Evolutionary conservation across 2,113 vertebrate genomes (phyloP).

Genomic region (Podocnemis expansa): DNA sequence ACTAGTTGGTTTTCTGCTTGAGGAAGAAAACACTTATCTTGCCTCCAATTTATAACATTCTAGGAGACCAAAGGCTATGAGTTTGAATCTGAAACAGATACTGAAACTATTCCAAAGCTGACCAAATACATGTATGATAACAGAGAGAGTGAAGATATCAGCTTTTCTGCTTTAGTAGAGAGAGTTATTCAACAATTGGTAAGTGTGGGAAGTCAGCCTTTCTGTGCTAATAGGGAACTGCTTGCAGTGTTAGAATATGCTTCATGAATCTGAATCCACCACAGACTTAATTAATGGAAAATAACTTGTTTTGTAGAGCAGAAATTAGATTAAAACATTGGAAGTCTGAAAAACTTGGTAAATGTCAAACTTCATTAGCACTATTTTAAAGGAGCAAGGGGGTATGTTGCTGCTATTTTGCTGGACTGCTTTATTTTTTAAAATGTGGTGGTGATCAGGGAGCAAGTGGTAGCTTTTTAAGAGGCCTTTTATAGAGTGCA

Average conservation of each 20-base stretch:
- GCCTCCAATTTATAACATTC: not conserved
- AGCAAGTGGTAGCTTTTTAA: not conserved
- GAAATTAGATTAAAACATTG: slow-evolving; percentile 34
- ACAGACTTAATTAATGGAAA: not conserved
- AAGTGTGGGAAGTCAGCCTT: slow-evolving; percentile 64
- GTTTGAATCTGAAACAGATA: slow-evolving; percentile 97
- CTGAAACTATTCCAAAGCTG: slow-evolving; percentile 95
- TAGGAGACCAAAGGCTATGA: slow-evolving; percentile 94
- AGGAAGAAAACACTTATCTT: not conserved
- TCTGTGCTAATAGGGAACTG: not conserved
- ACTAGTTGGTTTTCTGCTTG: not conserved
- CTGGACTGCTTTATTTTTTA: not conserved
- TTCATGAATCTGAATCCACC: not conserved
- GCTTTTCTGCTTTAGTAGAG: slow-evolving; percentile 92
- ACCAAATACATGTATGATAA: slow-evolving; percentile 98
- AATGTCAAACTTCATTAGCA: not conserved
- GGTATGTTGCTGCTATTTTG: not conserved
- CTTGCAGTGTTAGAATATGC: not conserved
- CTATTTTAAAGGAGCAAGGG: not conserved
- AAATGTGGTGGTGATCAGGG: not conserved
- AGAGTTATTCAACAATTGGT: slow-evolving; percentile 95
- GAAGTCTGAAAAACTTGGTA: not conserved
- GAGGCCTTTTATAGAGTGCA: slow-evolving; percentile 1
- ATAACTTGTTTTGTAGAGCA: not conserved
- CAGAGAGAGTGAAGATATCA: slow-evolving; percentile 84